These are phyloP conservation scores for Melinaea marsaeus DNA, from an alignment of 2,888 invertebrate species.

Conservation along the genomic window DNA sequence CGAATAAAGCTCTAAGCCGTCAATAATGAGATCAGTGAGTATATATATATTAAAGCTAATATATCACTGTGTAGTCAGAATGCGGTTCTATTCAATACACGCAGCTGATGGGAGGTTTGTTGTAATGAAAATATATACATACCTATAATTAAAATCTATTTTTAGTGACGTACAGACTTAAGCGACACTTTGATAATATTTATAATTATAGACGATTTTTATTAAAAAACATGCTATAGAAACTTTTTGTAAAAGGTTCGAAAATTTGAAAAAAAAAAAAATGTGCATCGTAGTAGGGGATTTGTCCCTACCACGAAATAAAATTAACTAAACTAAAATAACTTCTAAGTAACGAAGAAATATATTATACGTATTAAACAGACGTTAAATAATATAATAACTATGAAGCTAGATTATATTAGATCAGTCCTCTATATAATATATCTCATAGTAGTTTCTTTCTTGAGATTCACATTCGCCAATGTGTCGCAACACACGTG, in stretches of 20 bases:
- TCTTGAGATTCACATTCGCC: conserved; percentile 20
- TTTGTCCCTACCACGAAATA: too few species aligned
- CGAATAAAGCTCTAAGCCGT: conserved; percentile 3
- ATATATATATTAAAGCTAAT: conserved; percentile 1
- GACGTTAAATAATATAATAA: too few species aligned
- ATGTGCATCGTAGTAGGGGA: too few species aligned
- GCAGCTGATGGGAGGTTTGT: background rate
- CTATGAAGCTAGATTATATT: too few species aligned
- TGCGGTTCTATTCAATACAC: conserved; percentile 2
- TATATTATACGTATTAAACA: too few species aligned
- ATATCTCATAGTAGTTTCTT: conserved; percentile 10
- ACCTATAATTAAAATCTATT: background rate
- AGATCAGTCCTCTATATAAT: background rate
- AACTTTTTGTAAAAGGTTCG: too few species aligned
- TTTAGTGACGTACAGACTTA: background rate
- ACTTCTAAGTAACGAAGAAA: too few species aligned
- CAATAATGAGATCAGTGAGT: conserved; percentile 4
- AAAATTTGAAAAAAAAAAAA: too few species aligned
- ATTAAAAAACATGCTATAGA: too few species aligned
- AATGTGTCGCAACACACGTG: conserved; percentile 31
- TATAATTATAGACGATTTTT: too few species aligned
- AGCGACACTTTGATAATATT: too few species aligned
- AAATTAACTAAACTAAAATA: too few species aligned
- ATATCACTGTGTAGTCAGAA: conserved; percentile 1
- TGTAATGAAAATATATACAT: background rate